These are phyloP conservation scores for Drosophila nigricruria DNA, from an alignment of 2,888 invertebrate genomes.

Conservation along the genomic window DNA sequence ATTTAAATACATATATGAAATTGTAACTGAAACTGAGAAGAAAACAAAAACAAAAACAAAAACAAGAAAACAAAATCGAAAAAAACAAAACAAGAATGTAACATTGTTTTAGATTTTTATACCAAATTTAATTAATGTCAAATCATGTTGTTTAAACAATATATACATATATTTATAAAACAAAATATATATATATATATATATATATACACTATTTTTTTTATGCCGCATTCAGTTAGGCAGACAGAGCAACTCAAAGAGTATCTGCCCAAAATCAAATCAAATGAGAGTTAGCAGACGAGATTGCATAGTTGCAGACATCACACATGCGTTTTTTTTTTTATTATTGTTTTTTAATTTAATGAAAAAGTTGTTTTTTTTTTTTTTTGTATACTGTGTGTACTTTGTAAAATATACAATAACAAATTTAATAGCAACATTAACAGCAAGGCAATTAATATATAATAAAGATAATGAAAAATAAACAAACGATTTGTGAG, in stretches of 20 bases:
- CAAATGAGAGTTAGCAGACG: slow-evolving; percentile 13
- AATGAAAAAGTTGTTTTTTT: slow-evolving; percentile 14
- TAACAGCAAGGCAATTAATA: slow-evolving; percentile 77
- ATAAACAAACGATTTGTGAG: not conserved
- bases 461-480: slow-evolving; percentile 70
- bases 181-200: slow-evolving; percentile 16
- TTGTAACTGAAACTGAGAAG: slow-evolving; percentile 39
- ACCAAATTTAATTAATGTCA: slow-evolving; percentile 74
- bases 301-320: slow-evolving; percentile 13
- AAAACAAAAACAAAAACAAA: slow-evolving; percentile 18
- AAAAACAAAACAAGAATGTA: slow-evolving; percentile 37
- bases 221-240: slow-evolving; percentile 40
- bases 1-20: slow-evolving; percentile 21
- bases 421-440: slow-evolving; percentile 71
- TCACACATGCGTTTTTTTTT: slow-evolving; percentile 16
- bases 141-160: slow-evolving; percentile 55
- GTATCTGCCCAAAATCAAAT: slow-evolving; percentile 17
- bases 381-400: slow-evolving; percentile 68
- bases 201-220: slow-evolving; percentile 41
- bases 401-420: slow-evolving; percentile 78
- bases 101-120: slow-evolving; percentile 81
- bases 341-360: slow-evolving; percentile 39
- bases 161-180: slow-evolving; percentile 39
- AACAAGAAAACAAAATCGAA: slow-evolving; percentile 11
- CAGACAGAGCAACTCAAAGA: slow-evolving; percentile 40